Percentiles rank a stretch among this genome's conserved stretches.
phyloP scores from a whole-genome alignment of 2,113 vertebrate species.

The Dipodomys stephensi region DNA sequence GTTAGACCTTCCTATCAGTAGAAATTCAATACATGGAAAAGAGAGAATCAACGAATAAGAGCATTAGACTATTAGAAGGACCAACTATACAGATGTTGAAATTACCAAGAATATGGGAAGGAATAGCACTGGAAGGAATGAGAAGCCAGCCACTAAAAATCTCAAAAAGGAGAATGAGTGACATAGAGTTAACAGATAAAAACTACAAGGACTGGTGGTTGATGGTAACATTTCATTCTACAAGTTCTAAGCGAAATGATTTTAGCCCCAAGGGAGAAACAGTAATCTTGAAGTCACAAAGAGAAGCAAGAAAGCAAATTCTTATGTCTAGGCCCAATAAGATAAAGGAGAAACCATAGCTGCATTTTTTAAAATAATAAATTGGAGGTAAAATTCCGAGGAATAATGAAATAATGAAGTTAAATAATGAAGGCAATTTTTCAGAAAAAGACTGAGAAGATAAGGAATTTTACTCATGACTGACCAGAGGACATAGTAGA shows the following conservation, averaged over 20 bases:
- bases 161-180: background rate
- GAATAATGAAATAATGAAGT: background rate
- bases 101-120: background rate
- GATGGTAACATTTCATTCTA: background rate
- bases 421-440: conserved; percentile 36
- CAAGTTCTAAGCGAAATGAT: background rate
- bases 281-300: background rate
- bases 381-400: background rate
- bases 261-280: background rate
- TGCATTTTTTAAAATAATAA: conserved; percentile 39
- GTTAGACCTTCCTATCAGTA: background rate
- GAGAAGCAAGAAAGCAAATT: background rate
- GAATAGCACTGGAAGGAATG: background rate
- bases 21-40: background rate
- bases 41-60: background rate
- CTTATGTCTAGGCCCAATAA: background rate
- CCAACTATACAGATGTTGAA: background rate
- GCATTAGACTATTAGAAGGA: background rate
- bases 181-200: background rate
- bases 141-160: background rate
- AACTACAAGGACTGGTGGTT: too few species aligned
- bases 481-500: background rate
- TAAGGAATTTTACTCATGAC: background rate
- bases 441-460: conserved; percentile 8
- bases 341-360: background rate